phyloP scores from a whole-genome alignment of 1,140 invertebrate genomes.

The Drosophila quadrilineata region DNA sequence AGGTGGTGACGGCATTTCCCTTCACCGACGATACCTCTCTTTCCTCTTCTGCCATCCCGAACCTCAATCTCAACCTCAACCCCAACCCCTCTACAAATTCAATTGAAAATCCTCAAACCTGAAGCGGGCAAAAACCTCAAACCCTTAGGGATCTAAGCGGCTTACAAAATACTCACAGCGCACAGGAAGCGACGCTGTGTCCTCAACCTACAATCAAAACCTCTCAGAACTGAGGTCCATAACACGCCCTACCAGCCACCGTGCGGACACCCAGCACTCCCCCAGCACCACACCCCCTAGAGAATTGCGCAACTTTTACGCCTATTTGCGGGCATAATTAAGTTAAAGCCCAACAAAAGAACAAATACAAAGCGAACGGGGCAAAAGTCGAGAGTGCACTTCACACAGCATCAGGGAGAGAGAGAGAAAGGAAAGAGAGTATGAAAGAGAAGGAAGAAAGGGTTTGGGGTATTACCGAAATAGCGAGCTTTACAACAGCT shows the following conservation, averaged over 20 bases:
- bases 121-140: neutral
- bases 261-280: constrained; percentile 5
- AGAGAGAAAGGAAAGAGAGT: neutral
- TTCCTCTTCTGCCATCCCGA: neutral
- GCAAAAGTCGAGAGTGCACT: constrained; percentile 62
- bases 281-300: constrained; percentile 12
- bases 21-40: too few species aligned
- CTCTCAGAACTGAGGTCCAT: too few species aligned
- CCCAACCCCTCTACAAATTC: too few species aligned
- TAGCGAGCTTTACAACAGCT: too few species aligned
- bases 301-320: constrained; percentile 77
- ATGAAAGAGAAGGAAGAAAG: neutral
- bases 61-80: constrained; percentile 5
- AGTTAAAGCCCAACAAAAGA: constrained; percentile 71
- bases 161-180: constrained; percentile 60
- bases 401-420: neutral
- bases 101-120: too few species aligned
- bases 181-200: constrained; percentile 20
- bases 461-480: neutral
- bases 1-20: constrained; percentile 22
- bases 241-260: too few species aligned
- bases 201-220: neutral
- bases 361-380: constrained; percentile 40
- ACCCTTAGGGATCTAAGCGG: constrained; percentile 64
- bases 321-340: constrained; percentile 81